Conservation (phyloP, 2,113 vertebrate genomes). For the Limnothrissa miodon region DNA sequence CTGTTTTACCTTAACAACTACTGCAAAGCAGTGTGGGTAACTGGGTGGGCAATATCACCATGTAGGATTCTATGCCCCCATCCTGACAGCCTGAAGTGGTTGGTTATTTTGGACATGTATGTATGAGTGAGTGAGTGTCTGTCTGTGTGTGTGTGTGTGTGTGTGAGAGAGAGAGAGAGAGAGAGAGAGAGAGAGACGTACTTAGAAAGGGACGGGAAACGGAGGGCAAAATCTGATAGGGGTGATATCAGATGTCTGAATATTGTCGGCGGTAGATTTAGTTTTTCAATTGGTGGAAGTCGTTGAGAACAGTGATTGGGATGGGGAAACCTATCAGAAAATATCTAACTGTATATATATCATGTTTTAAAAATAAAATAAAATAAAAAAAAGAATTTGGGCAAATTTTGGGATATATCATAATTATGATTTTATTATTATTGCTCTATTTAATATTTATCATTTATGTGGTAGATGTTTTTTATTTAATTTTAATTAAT, state of each 20-base stretch:
- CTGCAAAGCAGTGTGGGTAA: slow-evolving; percentile 18
- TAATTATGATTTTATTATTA: slow-evolving; percentile 44
- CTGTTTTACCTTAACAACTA: slow-evolving; percentile 16
- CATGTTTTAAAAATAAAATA: slow-evolving; percentile 60
- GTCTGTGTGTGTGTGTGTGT: neutral
- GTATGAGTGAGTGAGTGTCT: neutral
- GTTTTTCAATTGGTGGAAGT: slow-evolving; percentile 40
- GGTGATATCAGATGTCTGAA: slow-evolving; percentile 29
- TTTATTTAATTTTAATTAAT: slow-evolving; percentile 15
- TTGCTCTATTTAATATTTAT: slow-evolving; percentile 17
- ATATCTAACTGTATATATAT: slow-evolving; percentile 77
- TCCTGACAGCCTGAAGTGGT: neutral
- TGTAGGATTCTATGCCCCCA: neutral
- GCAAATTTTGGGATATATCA: slow-evolving; percentile 35
- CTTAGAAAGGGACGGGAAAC: neutral
- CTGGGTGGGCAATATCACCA: neutral
- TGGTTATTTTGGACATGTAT: no score
- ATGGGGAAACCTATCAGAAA: slow-evolving; percentile 63
- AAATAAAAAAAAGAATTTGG: slow-evolving; percentile 32
- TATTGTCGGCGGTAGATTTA: slow-evolving; percentile 44
- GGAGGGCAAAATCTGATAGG: slow-evolving; percentile 1
- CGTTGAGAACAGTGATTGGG: slow-evolving; percentile 17
- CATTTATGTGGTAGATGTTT: slow-evolving; percentile 18
- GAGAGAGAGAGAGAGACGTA: no score
- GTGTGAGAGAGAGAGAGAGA: no score